phyloP scores from a whole-genome alignment of 2,797 vertebrate genomes.

The Tamandua tetradactyla region DNA sequence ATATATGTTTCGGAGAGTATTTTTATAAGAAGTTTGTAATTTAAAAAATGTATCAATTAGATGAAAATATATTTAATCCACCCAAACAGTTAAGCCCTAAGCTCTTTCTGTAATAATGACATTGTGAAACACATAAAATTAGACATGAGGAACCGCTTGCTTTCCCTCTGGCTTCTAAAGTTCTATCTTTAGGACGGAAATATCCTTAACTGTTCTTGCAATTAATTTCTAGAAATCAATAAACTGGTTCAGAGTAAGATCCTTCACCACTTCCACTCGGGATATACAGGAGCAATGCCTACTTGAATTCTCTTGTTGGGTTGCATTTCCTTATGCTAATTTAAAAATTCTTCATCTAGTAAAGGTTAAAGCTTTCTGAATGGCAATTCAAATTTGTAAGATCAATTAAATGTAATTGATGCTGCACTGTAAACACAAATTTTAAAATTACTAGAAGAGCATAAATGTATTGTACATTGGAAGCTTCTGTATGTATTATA shows the following conservation, averaged over 20 bases:
- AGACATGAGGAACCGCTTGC: neutral
- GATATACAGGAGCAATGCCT: neutral
- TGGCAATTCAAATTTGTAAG: neutral
- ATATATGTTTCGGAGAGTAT: conserved; percentile 43
- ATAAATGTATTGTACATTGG: neutral
- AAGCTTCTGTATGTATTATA: neutral
- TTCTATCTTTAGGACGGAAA: neutral
- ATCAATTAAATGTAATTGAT: conserved; percentile 55
- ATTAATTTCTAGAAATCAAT: conserved; percentile 59
- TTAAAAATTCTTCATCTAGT: conserved; percentile 8
- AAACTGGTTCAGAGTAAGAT: conserved; percentile 25
- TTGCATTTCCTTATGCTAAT: conserved; percentile 34
- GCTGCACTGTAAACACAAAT: neutral
- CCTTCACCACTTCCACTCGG: neutral
- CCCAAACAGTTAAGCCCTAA: neutral
- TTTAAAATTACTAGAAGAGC: conserved; percentile 38
- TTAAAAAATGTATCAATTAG: conserved; percentile 6
- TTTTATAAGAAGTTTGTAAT: neutral
- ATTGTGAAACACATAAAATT: neutral
- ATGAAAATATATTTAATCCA: neutral
- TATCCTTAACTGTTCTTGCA: conserved; percentile 7
- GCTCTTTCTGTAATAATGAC: neutral
- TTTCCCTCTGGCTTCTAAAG: neutral
- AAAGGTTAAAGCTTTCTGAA: conserved; percentile 48
- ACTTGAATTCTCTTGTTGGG: conserved; percentile 26